These are phyloP conservation scores for Zaprionus camerounensis DNA, from an alignment of 1,140 invertebrate species.

Conservation along the genomic window DNA sequence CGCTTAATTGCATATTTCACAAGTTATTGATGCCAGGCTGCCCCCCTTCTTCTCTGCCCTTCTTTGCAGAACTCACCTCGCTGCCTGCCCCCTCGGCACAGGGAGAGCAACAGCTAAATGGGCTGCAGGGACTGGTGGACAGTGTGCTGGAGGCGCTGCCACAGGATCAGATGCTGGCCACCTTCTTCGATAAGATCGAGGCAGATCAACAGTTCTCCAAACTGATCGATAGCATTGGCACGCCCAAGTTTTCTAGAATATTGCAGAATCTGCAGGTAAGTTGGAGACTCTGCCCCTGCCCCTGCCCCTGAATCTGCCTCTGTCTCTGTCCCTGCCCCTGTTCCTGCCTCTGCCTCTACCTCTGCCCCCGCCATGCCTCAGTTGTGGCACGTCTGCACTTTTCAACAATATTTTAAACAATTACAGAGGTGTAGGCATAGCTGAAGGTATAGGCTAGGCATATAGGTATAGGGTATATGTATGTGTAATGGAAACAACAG, in stretches of 20 bases:
- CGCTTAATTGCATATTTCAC: constrained; percentile 40
- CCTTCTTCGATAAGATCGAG: constrained; percentile 77
- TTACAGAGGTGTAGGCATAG: constrained; percentile 22
- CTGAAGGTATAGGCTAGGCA: background rate
- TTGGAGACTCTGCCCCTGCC: background rate
- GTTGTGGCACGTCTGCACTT: constrained; percentile 19
- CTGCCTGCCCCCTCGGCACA: background rate
- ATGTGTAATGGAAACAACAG: constrained; percentile 29
- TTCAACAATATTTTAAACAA: constrained; percentile 65
- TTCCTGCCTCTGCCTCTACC: background rate
- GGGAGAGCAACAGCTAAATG: constrained; percentile 50
- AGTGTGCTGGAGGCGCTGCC: constrained; percentile 71
- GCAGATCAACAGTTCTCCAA: constrained; percentile 70
- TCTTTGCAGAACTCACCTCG: constrained; percentile 11
- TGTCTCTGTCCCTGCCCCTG: background rate
- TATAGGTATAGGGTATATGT: background rate
- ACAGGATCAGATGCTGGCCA: constrained; percentile 73
- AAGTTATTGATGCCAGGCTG: constrained; percentile 20
- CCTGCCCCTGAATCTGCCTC: no score
- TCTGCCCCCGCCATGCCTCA: background rate
- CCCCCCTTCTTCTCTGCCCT: background rate
- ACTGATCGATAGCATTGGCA: constrained; percentile 71
- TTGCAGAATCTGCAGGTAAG: constrained; percentile 75
- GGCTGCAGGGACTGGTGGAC: constrained; percentile 74
- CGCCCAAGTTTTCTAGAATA: constrained; percentile 66